Base-by-base conservation (phyloP, 2,888 invertebrate genomes). In the Morpho helenor region DNA sequence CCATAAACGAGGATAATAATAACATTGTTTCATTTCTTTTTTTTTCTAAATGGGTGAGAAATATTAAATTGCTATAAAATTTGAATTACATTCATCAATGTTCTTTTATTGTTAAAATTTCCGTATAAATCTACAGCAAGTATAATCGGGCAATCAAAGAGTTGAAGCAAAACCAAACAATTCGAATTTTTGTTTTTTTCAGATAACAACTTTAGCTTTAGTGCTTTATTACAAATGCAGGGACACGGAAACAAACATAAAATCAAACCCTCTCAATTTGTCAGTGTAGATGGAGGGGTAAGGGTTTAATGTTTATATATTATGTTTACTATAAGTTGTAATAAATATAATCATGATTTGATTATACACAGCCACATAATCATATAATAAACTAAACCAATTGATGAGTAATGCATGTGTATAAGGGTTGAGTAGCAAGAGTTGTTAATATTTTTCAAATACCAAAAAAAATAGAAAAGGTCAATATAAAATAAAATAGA, bases 241-340 rank as follows among this genome's bases (percentile, higher is more conserved):
- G 75, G 78, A 22, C 77, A 82, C 66, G 75, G 74, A 60, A 84
- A 82, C 69, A 78, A 80, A 57, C 85, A 87, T 66, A 87, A 87
- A 74, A 63, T 61, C 49, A 87, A 79, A 64, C 88, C 88, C 8
- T 60, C 67, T 51, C 81, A 87, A 59, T 84, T 87, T 54, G 65
- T 63, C 44, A 87, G 82, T 68, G 78, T 86, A 8, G 79, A 82
- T 22, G 74, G 74, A 59, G 88, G 87, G 81, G 88, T 89, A 80
- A 56, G 65, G 57, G 68, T 65, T 67, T n/a, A 41, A 7, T 8
- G 6, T 7, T 31, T 16, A 23, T 4, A 7, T 1, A n/a, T 45
- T 31, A 31, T 31, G 31, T 31, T 31, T 31, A 31, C 3, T 31
- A 31, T 31, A 31, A 31, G 31, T 31, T 31, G 31, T 5, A 31